Evolutionary conservation across 2,888 invertebrate species (phyloP).

Genomic region (Thysanoteuthis rhombus): DNA sequence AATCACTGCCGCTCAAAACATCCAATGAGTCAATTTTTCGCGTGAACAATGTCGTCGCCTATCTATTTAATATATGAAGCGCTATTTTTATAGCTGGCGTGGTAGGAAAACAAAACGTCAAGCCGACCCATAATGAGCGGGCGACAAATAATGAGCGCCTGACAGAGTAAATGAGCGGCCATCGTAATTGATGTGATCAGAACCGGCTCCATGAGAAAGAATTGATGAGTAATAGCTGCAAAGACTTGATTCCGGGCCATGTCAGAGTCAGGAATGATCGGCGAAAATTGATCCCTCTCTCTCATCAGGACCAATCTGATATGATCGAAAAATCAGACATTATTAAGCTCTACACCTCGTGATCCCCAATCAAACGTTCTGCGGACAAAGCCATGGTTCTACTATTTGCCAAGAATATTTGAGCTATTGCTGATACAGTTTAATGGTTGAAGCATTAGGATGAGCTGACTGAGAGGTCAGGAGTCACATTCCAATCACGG

Average conservation of each 20-base stretch:
- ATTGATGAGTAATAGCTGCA: background rate
- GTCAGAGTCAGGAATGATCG: background rate
- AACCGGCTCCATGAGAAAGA: background rate
- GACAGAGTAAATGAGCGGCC: background rate
- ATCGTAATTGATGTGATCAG: background rate
- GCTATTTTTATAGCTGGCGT: background rate
- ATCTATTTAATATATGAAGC: background rate
- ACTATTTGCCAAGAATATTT: too few relatives aligned
- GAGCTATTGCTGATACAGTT: too few relatives aligned
- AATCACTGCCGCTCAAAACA: background rate
- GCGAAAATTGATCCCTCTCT: background rate
- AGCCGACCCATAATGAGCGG: background rate
- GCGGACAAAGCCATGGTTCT: too few relatives aligned
- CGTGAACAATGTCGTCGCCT: background rate
- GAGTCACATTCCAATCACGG: too few relatives aligned
- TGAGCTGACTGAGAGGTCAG: too few relatives aligned
- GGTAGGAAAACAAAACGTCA: background rate
- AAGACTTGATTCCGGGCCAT: background rate
- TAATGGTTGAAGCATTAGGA: too few relatives aligned
- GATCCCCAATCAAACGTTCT: too few relatives aligned
- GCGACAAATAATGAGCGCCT: background rate
- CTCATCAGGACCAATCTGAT: too few relatives aligned
- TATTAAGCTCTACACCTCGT: too few relatives aligned
- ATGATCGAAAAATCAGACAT: too few relatives aligned
- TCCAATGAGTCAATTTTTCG: background rate